Base-by-base conservation (phyloP, 2,797 vertebrate genomes). In the Mormyrus hasselquistii region DNA sequence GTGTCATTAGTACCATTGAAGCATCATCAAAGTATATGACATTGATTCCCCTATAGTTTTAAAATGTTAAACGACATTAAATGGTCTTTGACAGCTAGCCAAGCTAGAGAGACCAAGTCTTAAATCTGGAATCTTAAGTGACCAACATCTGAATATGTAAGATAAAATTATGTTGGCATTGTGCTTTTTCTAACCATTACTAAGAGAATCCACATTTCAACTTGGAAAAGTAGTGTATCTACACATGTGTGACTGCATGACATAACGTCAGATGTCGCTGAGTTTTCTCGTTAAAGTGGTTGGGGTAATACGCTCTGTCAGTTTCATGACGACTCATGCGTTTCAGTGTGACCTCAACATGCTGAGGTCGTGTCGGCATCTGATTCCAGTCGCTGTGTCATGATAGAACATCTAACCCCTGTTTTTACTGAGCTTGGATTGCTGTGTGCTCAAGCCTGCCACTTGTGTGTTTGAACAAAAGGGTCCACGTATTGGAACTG, bases 391-490 rank as follows among this genome's bases (percentile, higher is more conserved):
- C 82, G 4, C 84, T 50, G 62, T 82, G 49, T 87, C 41, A 83
- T 73, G 62, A 69, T 83, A 73, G 38, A 87, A 16, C 47, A 47
- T 79, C 82, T 89, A 59, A 84, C 57, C 55, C 47, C 57, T 50
- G 88, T 89, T 86, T 83, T 86, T 85, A 34, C 49, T 65, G 57
- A 65, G 44, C 44, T 65, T 79, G n/a, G 29, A 91, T 91, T 91
- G 89, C 76, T 88, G 90, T 90, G 88, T 65, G 86, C 38, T 90
- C 89, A 88, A 85, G 89, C 91, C 87, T 90, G 90, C 87, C 57
- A 5, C 90, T 87, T 88, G 88, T 86, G 90, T 84, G 89, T 90
- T 91, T 79, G 55, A 90, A 91, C 84, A 89, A 89, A 89, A 88
- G 87, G 55, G 47, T 65, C 85, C 52, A 41, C 44, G 85, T 62